A percentile compares a stretch with the other conserved stretches of the same genome.
These are phyloP conservation scores for Chelonia mydas DNA, from an alignment of 2,797 vertebrate genomes.

Conservation along the genomic window DNA sequence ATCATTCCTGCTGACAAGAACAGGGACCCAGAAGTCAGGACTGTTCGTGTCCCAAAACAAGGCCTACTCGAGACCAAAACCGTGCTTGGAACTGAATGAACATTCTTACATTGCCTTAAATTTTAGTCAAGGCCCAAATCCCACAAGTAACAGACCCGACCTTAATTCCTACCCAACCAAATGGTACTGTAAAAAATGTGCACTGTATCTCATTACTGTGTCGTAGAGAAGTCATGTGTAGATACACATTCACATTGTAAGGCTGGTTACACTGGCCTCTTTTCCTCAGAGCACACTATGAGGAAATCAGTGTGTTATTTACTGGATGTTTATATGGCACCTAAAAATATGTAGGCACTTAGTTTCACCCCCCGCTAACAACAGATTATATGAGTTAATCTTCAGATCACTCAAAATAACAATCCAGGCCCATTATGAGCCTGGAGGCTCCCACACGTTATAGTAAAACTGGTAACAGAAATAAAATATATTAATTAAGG, in stretches of 20 bases:
- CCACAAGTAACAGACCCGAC: neutral
- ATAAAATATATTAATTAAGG: constrained; percentile 59
- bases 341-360: neutral
- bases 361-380: neutral
- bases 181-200: neutral
- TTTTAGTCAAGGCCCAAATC: neutral
- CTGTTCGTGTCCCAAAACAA: neutral
- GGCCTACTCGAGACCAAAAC: neutral
- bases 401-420: constrained; percentile 32
- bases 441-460: neutral
- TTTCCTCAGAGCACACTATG: neutral
- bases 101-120: neutral
- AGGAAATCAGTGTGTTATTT: neutral
- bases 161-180: neutral
- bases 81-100: neutral
- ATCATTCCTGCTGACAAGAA: neutral
- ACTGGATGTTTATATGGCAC: neutral
- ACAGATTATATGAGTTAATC: constrained; percentile 1
- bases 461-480: neutral
- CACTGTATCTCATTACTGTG: neutral
- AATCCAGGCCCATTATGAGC: neutral
- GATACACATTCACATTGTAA: neutral
- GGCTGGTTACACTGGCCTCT: fast-evolving
- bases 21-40: neutral
- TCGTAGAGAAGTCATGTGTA: neutral